Conservation (phyloP, 2,888 invertebrate genomes). For the Suillia variegata region DNA sequence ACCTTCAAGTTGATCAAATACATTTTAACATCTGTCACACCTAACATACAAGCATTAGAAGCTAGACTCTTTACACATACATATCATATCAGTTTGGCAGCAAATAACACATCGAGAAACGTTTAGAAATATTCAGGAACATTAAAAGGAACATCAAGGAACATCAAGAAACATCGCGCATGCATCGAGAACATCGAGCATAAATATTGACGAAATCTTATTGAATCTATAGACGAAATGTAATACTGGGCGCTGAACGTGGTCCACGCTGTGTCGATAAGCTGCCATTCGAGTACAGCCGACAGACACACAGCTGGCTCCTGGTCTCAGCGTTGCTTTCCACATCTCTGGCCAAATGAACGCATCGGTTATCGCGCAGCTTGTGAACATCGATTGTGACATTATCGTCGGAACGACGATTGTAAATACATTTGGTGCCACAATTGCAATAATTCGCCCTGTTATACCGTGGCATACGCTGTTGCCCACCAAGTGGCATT, state of each 20-base stretch:
- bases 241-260: conserved; percentile 56
- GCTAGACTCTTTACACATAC: too few relatives aligned
- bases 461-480: conserved; percentile 16
- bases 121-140: too few relatives aligned
- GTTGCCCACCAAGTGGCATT: not conserved
- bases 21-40: too few relatives aligned
- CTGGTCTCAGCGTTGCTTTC: too few relatives aligned
- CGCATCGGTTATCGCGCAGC: conserved; percentile 14
- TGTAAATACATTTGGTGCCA: conserved; percentile 52
- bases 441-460: conserved; percentile 45
- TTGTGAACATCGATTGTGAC: conserved; percentile 35
- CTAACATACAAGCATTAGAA: too few relatives aligned
- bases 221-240: conserved; percentile 48
- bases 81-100: too few relatives aligned
- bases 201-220: too few relatives aligned
- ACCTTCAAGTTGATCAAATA: too few relatives aligned
- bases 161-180: too few relatives aligned
- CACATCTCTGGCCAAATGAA: conserved; percentile 14
- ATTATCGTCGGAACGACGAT: conserved; percentile 54
- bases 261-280: conserved; percentile 43
- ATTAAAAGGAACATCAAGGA: too few relatives aligned
- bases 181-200: too few relatives aligned
- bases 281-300: conserved; percentile 43
- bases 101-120: too few relatives aligned
- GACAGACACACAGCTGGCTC: conserved; percentile 53